phyloP scores from a whole-genome alignment of 1,140 invertebrate genomes.

The Aphidius ervi region DNA sequence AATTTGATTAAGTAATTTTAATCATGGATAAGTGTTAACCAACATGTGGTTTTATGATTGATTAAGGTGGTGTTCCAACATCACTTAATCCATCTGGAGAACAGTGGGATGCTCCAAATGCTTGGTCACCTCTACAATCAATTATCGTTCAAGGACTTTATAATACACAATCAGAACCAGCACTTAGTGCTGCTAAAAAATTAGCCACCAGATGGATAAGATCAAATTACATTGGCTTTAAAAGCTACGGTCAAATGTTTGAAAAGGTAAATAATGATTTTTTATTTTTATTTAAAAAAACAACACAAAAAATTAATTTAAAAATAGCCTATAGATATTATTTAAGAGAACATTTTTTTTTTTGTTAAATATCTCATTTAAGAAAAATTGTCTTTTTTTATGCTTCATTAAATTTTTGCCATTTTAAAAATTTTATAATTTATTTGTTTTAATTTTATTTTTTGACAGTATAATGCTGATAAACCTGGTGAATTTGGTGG shows the following conservation, averaged over 20 bases:
- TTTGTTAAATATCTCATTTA: too few relatives aligned
- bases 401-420: too few relatives aligned
- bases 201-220: conserved; percentile 60
- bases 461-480: conserved; percentile 68
- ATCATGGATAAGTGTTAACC: too few relatives aligned
- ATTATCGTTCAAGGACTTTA: conserved; percentile 59
- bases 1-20: background rate
- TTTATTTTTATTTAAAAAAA: too few relatives aligned
- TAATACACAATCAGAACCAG: conserved; percentile 48
- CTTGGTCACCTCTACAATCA: conserved; percentile 79
- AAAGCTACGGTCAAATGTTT: conserved; percentile 65
- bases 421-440: background rate
- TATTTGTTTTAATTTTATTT: conserved; percentile 22
- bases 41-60: conserved; percentile 10
- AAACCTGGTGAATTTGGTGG: conserved; percentile 69
- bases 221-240: conserved; percentile 57
- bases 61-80: conserved; percentile 69
- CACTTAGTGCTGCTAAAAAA: conserved; percentile 50
- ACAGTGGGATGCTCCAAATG: conserved; percentile 89
- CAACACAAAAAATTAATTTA: too few relatives aligned
- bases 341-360: too few relatives aligned
- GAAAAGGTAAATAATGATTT: conserved; percentile 67
- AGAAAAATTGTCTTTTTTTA: too few relatives aligned
- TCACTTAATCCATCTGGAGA: conserved; percentile 67
- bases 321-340: too few relatives aligned